Evolutionary conservation across 2,888 invertebrate genomes (phyloP).

Genomic region (Oxytorus armatus): DNA sequence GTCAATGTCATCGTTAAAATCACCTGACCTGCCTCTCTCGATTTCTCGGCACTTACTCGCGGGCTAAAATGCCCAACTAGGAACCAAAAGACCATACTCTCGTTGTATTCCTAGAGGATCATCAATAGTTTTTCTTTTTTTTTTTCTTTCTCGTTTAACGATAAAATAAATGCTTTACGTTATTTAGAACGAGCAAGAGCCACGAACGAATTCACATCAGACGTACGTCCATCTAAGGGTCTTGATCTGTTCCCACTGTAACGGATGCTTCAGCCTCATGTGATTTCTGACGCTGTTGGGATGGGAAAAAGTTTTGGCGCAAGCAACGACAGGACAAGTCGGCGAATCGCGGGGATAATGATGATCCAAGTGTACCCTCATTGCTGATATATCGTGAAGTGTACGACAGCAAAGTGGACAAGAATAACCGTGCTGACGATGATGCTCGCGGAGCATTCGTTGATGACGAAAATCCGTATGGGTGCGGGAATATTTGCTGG

Average conservation of each 20-base stretch:
- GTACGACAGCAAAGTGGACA: constrained; percentile 91
- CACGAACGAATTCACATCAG: constrained; percentile 78
- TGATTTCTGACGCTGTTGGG: constrained; percentile 95
- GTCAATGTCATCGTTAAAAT: neutral
- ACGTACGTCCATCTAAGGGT: constrained; percentile 90
- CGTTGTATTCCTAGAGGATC: no score
- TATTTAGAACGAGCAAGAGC: neutral
- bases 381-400: constrained; percentile 88
- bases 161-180: neutral
- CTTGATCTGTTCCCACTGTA: constrained; percentile 94
- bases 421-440: constrained; percentile 85
- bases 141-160: neutral
- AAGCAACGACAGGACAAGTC: constrained; percentile 91
- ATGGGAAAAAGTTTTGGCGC: constrained; percentile 91
- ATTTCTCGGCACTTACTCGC: no score
- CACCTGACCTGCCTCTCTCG: neutral
- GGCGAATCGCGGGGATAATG: constrained; percentile 95
- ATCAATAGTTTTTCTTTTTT: neutral
- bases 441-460: constrained; percentile 79
- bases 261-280: constrained; percentile 93
- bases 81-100: no score
- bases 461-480: constrained; percentile 81
- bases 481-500: constrained; percentile 82
- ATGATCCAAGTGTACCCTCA: constrained; percentile 91
- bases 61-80: no score